phyloP scores from a whole-genome alignment of 2,113 vertebrate species.

The Nothobranchius furzeri region DNA sequence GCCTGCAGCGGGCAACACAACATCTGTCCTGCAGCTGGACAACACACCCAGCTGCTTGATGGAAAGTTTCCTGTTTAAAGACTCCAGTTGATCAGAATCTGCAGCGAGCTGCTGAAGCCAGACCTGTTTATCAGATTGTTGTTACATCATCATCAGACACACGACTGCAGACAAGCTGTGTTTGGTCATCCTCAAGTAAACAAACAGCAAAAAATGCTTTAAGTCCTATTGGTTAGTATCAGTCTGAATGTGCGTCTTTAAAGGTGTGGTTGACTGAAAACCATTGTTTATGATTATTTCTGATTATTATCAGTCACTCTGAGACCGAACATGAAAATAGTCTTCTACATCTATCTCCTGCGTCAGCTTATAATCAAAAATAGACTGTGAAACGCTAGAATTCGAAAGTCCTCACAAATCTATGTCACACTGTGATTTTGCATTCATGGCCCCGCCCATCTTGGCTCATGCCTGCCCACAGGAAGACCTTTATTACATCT shows the following conservation, averaged over 20 bases:
- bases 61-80: conserved; percentile 2
- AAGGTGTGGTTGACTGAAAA: too few relatives aligned
- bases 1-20: conserved; percentile 36
- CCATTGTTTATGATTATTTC: too few relatives aligned
- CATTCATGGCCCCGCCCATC: too few relatives aligned
- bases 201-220: conserved; percentile 30
- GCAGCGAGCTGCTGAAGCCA: not conserved
- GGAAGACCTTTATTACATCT: too few relatives aligned
- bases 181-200: conserved; percentile 38
- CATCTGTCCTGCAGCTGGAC: conserved; percentile 13
- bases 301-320: too few relatives aligned
- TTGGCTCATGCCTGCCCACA: too few relatives aligned
- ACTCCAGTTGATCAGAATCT: not conserved
- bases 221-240: conserved; percentile 45
- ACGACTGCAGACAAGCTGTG: conserved; percentile 33
- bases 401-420: too few relatives aligned
- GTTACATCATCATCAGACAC: conserved; percentile 29
- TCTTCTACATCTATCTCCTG: too few relatives aligned
- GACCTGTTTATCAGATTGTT: conserved; percentile 21
- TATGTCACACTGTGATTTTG: too few relatives aligned
- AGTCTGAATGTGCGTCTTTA: conserved; percentile 1
- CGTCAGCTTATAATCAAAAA: too few relatives aligned
- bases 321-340: too few relatives aligned
- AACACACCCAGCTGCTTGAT: not conserved
- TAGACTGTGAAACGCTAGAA: too few relatives aligned